These are phyloP conservation scores for Xiphorhynchus elegans DNA, from an alignment of 2,113 vertebrate genomes.

Conservation along the genomic window DNA sequence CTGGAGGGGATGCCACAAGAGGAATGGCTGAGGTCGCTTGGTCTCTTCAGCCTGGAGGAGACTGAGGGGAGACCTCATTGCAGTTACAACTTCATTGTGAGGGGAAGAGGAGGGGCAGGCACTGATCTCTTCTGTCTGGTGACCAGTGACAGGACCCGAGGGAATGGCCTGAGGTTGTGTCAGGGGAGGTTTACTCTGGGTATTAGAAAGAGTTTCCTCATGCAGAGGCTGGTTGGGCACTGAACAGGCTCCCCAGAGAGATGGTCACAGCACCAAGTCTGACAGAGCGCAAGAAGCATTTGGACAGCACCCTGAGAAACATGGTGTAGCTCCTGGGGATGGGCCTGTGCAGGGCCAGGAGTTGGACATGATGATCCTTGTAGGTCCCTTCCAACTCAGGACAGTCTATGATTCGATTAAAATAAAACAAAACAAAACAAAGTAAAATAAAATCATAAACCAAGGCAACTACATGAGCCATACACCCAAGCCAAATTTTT, in stretches of 20 bases:
- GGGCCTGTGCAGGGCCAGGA: not conserved
- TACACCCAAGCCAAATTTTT: not conserved
- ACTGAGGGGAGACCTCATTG: not conserved
- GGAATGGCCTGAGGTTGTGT: not conserved
- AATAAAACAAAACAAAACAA: not conserved
- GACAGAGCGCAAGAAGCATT: not conserved
- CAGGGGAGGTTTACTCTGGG: not conserved
- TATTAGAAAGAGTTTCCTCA: not conserved
- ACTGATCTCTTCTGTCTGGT: not conserved
- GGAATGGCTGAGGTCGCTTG: not conserved
- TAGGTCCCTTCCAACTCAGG: not conserved
- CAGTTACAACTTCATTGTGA: not conserved
- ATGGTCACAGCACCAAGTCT: not conserved
- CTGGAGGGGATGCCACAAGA: not conserved
- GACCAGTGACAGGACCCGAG: fast-evolving
- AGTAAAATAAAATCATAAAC: not conserved
- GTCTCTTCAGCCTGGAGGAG: not conserved
- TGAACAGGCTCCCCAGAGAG: not conserved
- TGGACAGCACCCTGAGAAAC: not conserved
- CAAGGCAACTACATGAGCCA: not conserved
- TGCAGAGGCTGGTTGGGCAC: no score
- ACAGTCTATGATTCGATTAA: not conserved
- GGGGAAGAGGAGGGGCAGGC: no score
- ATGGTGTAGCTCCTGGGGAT: not conserved
- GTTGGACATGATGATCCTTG: not conserved